These are phyloP conservation scores for Tuta absoluta DNA, from an alignment of 2,888 invertebrate species.

Conservation along the genomic window DNA sequence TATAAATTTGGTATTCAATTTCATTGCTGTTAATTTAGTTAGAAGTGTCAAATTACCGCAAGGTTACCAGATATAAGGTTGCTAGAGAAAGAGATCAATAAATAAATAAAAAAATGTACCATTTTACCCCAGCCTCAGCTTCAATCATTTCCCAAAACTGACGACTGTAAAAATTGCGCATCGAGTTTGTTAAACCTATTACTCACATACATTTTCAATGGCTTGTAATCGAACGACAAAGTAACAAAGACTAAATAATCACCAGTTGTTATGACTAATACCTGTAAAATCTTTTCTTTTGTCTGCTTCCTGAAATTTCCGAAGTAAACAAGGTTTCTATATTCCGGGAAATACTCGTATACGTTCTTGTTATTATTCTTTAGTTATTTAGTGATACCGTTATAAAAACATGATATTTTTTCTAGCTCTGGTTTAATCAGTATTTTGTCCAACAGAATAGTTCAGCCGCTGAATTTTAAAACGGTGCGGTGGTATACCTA, in stretches of 20 bases:
- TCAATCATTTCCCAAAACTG: not conserved
- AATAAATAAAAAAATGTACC: not conserved
- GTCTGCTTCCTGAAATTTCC: not conserved
- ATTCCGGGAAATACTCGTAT: not conserved
- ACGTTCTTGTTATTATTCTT: not conserved
- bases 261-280: not conserved
- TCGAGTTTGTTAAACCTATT: not conserved
- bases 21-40: too few relatives aligned
- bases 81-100: not conserved
- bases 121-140: not conserved
- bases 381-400: not conserved
- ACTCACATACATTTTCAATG: not conserved
- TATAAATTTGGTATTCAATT: too few relatives aligned
- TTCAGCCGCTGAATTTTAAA: too few relatives aligned
- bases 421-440: too few relatives aligned
- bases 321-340: not conserved
- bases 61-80: too few relatives aligned
- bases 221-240: not conserved
- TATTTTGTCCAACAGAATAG: too few relatives aligned
- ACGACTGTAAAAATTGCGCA: not conserved
- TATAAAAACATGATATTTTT: too few relatives aligned
- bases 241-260: not conserved
- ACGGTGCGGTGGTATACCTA: too few relatives aligned
- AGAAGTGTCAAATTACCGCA: too few relatives aligned
- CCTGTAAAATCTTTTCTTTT: conserved; percentile 9